Conservation (phyloP, 2,797 vertebrate genomes). For the Peromyscus melanophrys region DNA sequence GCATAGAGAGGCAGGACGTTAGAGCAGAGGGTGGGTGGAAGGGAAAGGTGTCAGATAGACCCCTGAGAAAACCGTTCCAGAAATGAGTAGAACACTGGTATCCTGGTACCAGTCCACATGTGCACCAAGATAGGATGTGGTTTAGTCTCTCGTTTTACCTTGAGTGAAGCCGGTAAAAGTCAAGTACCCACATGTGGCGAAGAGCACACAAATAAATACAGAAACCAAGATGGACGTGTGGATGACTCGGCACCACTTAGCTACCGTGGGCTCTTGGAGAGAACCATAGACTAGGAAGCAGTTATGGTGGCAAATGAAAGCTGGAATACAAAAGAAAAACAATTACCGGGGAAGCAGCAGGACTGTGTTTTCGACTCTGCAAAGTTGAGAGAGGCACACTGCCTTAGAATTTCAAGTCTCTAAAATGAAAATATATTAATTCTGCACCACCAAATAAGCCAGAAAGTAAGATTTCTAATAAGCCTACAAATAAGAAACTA, state of each 20-base stretch:
- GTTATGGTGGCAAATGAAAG: conserved; percentile 98
- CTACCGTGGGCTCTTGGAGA: conserved; percentile 93
- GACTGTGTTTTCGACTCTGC: neutral
- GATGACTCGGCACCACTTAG: conserved; percentile 94
- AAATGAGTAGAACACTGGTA: neutral
- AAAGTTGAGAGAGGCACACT: conserved; percentile 42
- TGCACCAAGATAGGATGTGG: neutral
- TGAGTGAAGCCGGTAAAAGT: conserved; percentile 97
- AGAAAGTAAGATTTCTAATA: conserved; percentile 45
- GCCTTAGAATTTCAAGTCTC: conserved; percentile 46
- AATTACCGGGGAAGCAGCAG: conserved; percentile 48
- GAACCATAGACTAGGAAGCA: conserved; percentile 97
- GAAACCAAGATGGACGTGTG: conserved; percentile 94
- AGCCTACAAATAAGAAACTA: conserved; percentile 22
- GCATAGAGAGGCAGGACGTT: neutral
- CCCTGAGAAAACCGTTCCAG: neutral
- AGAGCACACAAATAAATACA: conserved; percentile 92
- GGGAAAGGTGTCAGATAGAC: neutral
- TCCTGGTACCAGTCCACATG: neutral
- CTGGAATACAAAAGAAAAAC: conserved; percentile 88
- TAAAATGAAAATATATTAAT: conserved; percentile 12
- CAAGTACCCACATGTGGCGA: conserved; percentile 94
- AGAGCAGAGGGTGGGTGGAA: neutral
- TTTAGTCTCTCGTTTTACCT: conserved; percentile 89
- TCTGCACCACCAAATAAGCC: conserved; percentile 7